These are phyloP conservation scores for Trachelus iudaicus DNA, from an alignment of 2,888 invertebrate genomes.

Conservation along the genomic window DNA sequence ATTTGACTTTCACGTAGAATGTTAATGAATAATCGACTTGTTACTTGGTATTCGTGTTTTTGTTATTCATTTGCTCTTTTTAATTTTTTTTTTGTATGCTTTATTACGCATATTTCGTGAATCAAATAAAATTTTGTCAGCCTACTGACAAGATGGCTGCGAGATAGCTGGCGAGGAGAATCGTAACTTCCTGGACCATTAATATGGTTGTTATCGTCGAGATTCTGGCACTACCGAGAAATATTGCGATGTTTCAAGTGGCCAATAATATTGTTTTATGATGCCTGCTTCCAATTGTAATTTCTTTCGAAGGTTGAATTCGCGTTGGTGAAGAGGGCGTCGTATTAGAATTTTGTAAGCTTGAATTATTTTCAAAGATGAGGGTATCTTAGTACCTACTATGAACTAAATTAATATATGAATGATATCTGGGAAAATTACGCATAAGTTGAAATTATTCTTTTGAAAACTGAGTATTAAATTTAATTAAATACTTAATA, in stretches of 20 bases:
- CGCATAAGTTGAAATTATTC: neutral
- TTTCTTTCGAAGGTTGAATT: neutral
- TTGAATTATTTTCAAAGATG: neutral
- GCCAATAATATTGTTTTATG: neutral
- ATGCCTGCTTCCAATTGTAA: neutral
- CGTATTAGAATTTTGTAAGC: neutral
- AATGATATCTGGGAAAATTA: neutral
- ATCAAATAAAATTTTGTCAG: neutral
- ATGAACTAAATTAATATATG: neutral
- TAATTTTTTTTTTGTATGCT: neutral
- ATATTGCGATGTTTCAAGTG: neutral
- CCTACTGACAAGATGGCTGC: neutral
- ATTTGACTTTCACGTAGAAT: neutral
- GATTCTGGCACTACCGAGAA: neutral
- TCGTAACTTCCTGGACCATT: neutral
- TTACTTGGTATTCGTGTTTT: neutral
- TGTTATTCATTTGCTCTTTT: neutral
- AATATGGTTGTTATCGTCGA: neutral
- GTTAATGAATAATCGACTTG: neutral
- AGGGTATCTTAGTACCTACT: neutral
- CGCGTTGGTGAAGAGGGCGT: neutral
- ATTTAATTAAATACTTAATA: neutral
- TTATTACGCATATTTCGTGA: neutral
- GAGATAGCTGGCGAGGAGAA: neutral
- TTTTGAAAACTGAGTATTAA: neutral